Conservation (phyloP, 2,888 invertebrate genomes). For the Cerceris rybyensis region DNA sequence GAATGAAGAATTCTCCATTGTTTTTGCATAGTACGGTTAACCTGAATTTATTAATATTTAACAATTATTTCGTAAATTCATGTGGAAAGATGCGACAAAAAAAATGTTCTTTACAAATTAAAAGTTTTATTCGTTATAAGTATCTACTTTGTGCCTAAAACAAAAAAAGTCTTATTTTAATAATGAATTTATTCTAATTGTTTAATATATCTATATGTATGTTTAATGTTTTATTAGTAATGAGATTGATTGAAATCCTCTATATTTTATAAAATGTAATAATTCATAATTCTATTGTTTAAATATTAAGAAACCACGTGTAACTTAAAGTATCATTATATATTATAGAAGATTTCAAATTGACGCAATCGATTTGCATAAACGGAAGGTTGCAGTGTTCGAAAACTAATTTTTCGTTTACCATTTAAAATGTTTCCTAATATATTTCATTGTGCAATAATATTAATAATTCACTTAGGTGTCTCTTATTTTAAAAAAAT, state of each 20-base stretch:
- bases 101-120: constrained; percentile 20
- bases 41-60: constrained; percentile 13
- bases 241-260: constrained; percentile 11
- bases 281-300: constrained; percentile 26
- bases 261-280: constrained; percentile 40
- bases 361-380: constrained; percentile 20
- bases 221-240: constrained; percentile 35
- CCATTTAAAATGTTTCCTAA: constrained; percentile 34
- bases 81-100: not conserved
- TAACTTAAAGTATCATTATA: constrained; percentile 21
- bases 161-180: constrained; percentile 38
- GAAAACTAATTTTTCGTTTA: constrained; percentile 37
- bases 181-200: constrained; percentile 39
- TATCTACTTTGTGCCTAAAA: constrained; percentile 52
- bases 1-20: constrained; percentile 12
- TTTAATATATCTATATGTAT: constrained; percentile 31
- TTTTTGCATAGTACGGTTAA: constrained; percentile 10
- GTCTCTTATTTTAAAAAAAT: constrained; percentile 37
- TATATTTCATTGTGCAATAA: constrained; percentile 54
- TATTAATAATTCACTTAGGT: constrained; percentile 45
- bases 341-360: constrained; percentile 39
- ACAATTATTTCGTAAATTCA: constrained; percentile 20
- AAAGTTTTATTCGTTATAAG: constrained; percentile 40
- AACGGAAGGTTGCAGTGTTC: constrained; percentile 24
- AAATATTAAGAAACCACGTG: constrained; percentile 10